Conservation (phyloP, 2,113 vertebrate genomes). For the Dipodomys ordii region DNA sequence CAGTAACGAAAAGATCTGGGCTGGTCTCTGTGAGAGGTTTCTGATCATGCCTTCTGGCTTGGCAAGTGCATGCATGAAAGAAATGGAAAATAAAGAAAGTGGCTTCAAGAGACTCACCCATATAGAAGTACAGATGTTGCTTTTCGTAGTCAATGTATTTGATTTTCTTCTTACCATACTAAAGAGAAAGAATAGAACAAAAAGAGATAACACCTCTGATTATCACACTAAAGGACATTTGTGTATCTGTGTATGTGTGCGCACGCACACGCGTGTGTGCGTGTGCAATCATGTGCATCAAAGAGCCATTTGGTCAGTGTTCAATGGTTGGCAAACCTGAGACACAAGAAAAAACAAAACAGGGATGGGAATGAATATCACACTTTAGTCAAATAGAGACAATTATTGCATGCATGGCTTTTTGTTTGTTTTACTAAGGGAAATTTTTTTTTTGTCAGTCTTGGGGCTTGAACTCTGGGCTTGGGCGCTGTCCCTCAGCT, state of each 20-base stretch:
- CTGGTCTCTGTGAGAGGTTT: not conserved
- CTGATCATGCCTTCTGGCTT: not conserved
- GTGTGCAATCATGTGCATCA: not conserved
- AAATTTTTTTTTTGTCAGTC: too few species aligned
- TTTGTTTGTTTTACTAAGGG: not conserved
- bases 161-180: constrained; percentile 80
- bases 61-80: not conserved
- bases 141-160: constrained; percentile 70
- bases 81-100: not conserved
- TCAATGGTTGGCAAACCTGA: constrained; percentile 2
- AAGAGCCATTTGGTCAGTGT: not conserved
- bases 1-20: not conserved
- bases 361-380: not conserved
- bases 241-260: not conserved
- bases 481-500: too few species aligned
- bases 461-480: too few species aligned
- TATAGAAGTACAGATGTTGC: constrained; percentile 75
- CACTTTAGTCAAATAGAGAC: not conserved
- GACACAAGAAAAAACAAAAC: constrained; percentile 20
- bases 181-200: constrained; percentile 23
- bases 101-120: constrained; percentile 51
- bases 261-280: not conserved
- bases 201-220: not conserved
- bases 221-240: not conserved
- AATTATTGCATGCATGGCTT: not conserved